Evolutionary conservation across 2,888 invertebrate species (phyloP), one percentile per base, ranked within the genome.

Genomic region (Alentia gelatinosa): DNA sequence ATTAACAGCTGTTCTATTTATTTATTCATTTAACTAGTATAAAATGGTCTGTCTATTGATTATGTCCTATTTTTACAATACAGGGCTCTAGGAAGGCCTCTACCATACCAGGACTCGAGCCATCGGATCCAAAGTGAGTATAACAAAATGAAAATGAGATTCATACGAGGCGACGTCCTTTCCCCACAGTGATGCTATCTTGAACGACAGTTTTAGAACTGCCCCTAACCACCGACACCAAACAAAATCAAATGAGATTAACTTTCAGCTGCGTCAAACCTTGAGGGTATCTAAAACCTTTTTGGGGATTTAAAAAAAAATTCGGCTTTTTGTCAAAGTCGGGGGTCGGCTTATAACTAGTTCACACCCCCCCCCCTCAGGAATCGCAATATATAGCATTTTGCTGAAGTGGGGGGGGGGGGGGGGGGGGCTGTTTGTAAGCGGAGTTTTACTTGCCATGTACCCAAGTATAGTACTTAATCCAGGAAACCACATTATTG

Each of bases 91-190:
- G 93, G 84, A 95, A 94, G 83, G 93, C 93, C 19, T 95, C 96
- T 12, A 95, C 95, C n/a, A 94, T 96, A 35, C 96, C 96, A 56
- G 96, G 96, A n/a, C 92, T 95, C 42, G 95, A 96, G 89, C 95
- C 96, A 4, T 94, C 95, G n/a, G 95, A 95, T 63, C 94, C 94
- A 89, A 94, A 95, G 96, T 96, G 94, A 94, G 95, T 94, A 26
- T 12, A 79, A 63, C 63, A 9, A 19, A 19, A 63, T 63, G n/a
- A n/a, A 47, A 47, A 47, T n/a, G n/a, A n/a, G n/a, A n/a, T n/a
- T n/a, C n/a, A n/a, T n/a, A n/a, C n/a, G n/a, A n/a, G n/a, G n/a
- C n/a, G n/a, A n/a, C n/a, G n/a, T n/a, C n/a, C n/a, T 19, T 19
- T 47, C 7, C 7, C 19, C 7, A 47, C 47, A 19, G 7, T 47